A percentile compares a stretch with the other conserved stretches of the same genome.
phyloP scores from a whole-genome alignment of 2,113 vertebrate species.

The Amazona vittata region DNA sequence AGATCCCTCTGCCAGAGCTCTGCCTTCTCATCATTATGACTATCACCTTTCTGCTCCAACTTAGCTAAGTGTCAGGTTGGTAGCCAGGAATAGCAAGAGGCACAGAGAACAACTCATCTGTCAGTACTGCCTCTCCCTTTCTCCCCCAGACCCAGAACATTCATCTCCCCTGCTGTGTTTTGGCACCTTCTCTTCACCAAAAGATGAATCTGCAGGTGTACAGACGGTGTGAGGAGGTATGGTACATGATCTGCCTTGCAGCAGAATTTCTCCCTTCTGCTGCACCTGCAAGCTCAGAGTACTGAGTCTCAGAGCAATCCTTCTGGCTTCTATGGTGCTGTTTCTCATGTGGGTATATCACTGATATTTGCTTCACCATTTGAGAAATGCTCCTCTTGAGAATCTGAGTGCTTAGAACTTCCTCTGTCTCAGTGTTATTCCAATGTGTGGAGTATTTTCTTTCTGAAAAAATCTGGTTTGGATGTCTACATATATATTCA shows the following conservation, averaged over 20 bases:
- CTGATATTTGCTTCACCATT: background rate
- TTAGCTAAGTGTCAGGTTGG: background rate
- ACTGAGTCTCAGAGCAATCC: background rate
- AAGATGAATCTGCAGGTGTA: background rate
- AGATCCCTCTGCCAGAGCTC: background rate
- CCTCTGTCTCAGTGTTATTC: background rate
- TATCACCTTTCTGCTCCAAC: background rate
- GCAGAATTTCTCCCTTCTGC: background rate
- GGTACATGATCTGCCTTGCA: background rate
- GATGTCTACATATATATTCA: background rate
- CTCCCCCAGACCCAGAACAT: background rate
- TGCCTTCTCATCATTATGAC: background rate
- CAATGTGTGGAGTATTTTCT: background rate
- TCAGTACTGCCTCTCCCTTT: background rate
- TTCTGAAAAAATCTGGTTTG: background rate
- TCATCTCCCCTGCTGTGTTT: background rate
- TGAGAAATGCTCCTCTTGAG: background rate
- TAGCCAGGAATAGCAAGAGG: background rate
- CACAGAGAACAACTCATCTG: background rate
- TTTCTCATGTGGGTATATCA: background rate
- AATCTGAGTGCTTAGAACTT: background rate
- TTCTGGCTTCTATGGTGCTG: background rate
- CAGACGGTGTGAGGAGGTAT: background rate
- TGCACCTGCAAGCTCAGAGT: background rate
- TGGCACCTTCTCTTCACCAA: background rate